Base-by-base conservation (phyloP, 2,113 vertebrate species). In the Charadrius vociferus region DNA sequence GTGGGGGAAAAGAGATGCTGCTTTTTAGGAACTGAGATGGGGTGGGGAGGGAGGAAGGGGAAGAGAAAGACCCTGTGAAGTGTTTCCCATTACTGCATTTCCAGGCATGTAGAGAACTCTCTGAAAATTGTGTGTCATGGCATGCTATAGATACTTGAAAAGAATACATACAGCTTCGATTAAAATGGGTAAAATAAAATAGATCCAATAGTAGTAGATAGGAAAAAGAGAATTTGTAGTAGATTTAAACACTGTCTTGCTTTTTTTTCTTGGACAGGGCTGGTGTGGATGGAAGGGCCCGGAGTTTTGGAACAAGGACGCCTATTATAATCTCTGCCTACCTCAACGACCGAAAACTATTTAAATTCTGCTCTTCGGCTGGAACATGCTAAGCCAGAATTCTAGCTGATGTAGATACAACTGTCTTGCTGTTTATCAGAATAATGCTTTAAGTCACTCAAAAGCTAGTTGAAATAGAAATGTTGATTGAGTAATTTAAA, bases 211-310 rank as follows among this genome's bases (percentile, higher is more conserved):
- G 34, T 6, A 39, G 10, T 20, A 67, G 24, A 16, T 13, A 52
- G 12, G 39, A 70, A 92, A 72, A 73, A 8, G 6, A 27, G 39
- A 50, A 61, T 47, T 49, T 0, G 0, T 29, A 65, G 32, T 30
- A 20, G 71, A 82, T 59, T 34, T 81, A 45, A 94, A 63, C 3
- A 3, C 8, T 56, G 0, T 93, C 36, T 87, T 89, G 26, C 91
- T 89, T 95, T 83, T 95, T 83, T 95, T 83, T 86, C 81, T 95
- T 92, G 63, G 95, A 47, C 95, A 99, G 99, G 99, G 99, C 77
- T 99, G 99, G 99, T 99, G 99, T 95, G 99, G 99, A 91, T 99
- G 99, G 99, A 99, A 99, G 92, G 98, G 99, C 63, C 97, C 98
- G 0, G 99, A 99, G 39, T 99, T 99, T 70, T 99, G 99, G 99